Evolutionary conservation across 2,797 vertebrate species (phyloP).

Genomic region (Oophaga sylvatica): DNA sequence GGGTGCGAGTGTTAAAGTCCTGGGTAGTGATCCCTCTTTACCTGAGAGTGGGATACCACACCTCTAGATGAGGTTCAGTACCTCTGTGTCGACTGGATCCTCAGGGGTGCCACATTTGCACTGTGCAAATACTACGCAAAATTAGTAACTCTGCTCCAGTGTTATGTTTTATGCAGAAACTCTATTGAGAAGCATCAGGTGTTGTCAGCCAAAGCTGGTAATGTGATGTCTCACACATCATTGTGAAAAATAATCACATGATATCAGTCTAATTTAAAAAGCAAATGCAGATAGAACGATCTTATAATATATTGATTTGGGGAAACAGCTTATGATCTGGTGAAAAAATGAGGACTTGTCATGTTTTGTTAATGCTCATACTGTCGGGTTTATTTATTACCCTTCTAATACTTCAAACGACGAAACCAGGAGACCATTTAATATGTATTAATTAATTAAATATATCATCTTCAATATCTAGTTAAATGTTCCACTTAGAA

Average conservation of each 20-base stretch:
- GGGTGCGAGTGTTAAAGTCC: too few relatives aligned
- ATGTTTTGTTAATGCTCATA: background rate
- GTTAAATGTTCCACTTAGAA: background rate
- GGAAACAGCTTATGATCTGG: background rate
- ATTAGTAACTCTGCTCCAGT: too few relatives aligned
- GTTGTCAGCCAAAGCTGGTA: background rate
- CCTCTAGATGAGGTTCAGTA: too few relatives aligned
- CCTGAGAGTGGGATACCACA: too few relatives aligned
- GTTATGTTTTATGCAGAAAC: too few relatives aligned
- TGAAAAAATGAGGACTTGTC: background rate
- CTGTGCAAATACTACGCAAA: too few relatives aligned
- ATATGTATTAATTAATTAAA: background rate
- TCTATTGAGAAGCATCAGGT: background rate
- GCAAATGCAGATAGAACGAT: background rate
- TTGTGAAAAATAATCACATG: background rate
- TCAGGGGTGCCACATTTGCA: too few relatives aligned
- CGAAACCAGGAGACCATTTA: background rate
- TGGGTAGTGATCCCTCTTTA: too few relatives aligned
- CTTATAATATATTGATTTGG: background rate
- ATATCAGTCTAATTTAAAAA: background rate
- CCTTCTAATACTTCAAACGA: background rate
- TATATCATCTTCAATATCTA: background rate
- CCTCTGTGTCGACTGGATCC: too few relatives aligned
- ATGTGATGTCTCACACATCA: background rate
- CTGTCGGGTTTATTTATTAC: background rate